Evolutionary conservation across 2,113 vertebrate species (phyloP), one percentile per base, ranked within the genome.

Genomic region (Pseudonaja textilis): DNA sequence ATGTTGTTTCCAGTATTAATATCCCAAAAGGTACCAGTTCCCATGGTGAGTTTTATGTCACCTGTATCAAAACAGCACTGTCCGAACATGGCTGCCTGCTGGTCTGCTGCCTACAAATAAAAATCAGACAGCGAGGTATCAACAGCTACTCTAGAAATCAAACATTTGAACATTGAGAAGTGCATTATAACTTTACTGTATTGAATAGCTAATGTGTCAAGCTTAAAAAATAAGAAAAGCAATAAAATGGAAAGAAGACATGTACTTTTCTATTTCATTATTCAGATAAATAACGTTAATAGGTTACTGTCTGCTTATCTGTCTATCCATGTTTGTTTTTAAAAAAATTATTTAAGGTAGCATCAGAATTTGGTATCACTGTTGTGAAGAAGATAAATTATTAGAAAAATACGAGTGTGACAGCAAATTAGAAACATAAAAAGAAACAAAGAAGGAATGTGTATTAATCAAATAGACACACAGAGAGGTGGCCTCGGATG

Each of bases 41-140:
- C 99, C 99, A 99, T 99, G 1, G 99, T 99, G 95, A 99, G 95
- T 94, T 99, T 99, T 91, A 99, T 97, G 55, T 99, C 98, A 81
- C 99, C 99, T 0, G 94, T 94, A 11, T 98, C 97, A 96, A 99
- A 99, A 96, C 99, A 99, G 97, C 99, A 99, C 91, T 99, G 98
- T 88, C 99, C 99, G 96, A 99, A 99, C 99, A 99, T 99, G 81
- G 99, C 99, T 11, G 99, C 98, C 96, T 99, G 99, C 95, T 99
- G 99, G 96, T 99, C 99, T 0, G 98, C 99, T 23, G 99, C 98
- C 99, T 99, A 95, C 5, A 42, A 0, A 9, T 61, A 18, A 90
- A 94, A 93, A 54, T 12, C 25, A 89, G 50, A 50, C 2, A 85
- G 18, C 11, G 22, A 59, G 34, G 2, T 59, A 59, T 59, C 64